Conservation (phyloP, 2,888 invertebrate species). For the Watsonalla binaria region DNA sequence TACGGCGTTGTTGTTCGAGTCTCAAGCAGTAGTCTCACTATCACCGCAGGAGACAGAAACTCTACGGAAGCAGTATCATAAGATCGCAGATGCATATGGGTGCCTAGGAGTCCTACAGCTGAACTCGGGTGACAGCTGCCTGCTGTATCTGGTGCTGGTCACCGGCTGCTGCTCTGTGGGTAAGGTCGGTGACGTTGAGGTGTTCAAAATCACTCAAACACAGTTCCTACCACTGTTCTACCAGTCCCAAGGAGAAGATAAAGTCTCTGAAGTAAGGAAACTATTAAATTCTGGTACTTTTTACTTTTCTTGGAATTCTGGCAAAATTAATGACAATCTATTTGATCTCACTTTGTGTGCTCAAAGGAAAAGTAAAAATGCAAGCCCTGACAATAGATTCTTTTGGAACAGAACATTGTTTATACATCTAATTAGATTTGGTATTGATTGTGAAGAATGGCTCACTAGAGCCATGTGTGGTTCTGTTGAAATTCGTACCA, state of each 20-base stretch:
- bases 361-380: conserved; percentile 90
- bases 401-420: conserved; percentile 99
- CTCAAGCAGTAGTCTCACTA: conserved; percentile 93
- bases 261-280: conserved; percentile 85
- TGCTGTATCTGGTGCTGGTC: conserved; percentile 94
- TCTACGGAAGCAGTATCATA: conserved; percentile 92
- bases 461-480: conserved; percentile 97
- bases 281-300: conserved; percentile 98
- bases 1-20: conserved; percentile 93
- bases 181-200: conserved; percentile 95
- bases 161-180: conserved; percentile 98
- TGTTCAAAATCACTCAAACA: conserved; percentile 96
- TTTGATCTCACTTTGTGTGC: conserved; percentile 97
- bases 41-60: conserved; percentile 93
- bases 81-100: conserved; percentile 96
- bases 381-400: conserved; percentile 94
- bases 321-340: conserved; percentile 66
- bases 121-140: conserved; percentile 89
- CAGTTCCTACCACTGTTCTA: conserved; percentile 93
- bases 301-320: conserved; percentile 93
- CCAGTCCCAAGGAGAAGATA: conserved; percentile 80
- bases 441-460: conserved; percentile 95
- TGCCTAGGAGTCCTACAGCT: conserved; percentile 95
- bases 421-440: conserved; percentile 94
- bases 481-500: conserved; percentile 96